phyloP scores from a whole-genome alignment of 2,888 invertebrate genomes.

The Lagria hirta region DNA sequence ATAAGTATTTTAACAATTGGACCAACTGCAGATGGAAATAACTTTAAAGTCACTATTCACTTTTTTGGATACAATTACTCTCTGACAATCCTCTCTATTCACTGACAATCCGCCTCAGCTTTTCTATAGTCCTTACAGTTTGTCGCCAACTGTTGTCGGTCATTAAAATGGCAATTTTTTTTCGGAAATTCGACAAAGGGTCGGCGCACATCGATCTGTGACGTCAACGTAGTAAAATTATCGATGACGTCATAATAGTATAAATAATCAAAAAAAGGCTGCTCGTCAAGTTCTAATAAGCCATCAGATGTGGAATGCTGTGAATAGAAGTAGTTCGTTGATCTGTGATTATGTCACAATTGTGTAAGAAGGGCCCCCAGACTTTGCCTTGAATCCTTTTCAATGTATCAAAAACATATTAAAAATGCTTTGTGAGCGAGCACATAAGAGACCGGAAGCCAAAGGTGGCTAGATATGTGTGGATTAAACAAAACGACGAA shows the following conservation, averaged over 20 bases:
- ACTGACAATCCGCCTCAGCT: slow-evolving; percentile 7
- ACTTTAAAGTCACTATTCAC: too few species aligned
- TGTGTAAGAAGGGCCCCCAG: slow-evolving; percentile 6
- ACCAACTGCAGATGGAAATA: too few species aligned
- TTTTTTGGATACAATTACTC: too few species aligned
- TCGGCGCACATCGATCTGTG: slow-evolving; percentile 16
- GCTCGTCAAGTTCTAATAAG: slow-evolving; percentile 7
- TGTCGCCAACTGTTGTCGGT: slow-evolving; percentile 25
- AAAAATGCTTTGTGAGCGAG: slow-evolving; percentile 20
- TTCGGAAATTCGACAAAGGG: slow-evolving; percentile 21
- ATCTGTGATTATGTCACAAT: slow-evolving; percentile 12
- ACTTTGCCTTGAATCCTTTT: slow-evolving; percentile 11
- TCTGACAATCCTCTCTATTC: too few species aligned
- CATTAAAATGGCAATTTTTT: slow-evolving; percentile 25
- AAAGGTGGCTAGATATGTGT: slow-evolving; percentile 37
- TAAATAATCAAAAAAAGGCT: slow-evolving; percentile 15
- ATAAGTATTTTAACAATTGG: too few species aligned
- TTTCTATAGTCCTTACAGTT: slow-evolving; percentile 17
- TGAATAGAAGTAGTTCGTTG: slow-evolving; percentile 11
- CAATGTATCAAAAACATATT: slow-evolving; percentile 36
- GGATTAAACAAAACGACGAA: slow-evolving; percentile 27
- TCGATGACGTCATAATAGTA: slow-evolving; percentile 15
- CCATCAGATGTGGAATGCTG: slow-evolving; percentile 6
- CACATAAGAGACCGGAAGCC: slow-evolving; percentile 32
- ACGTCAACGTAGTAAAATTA: slow-evolving; percentile 15